Base-by-base conservation (phyloP, 2,797 vertebrate species). In the Enteromius trimaculatus region DNA sequence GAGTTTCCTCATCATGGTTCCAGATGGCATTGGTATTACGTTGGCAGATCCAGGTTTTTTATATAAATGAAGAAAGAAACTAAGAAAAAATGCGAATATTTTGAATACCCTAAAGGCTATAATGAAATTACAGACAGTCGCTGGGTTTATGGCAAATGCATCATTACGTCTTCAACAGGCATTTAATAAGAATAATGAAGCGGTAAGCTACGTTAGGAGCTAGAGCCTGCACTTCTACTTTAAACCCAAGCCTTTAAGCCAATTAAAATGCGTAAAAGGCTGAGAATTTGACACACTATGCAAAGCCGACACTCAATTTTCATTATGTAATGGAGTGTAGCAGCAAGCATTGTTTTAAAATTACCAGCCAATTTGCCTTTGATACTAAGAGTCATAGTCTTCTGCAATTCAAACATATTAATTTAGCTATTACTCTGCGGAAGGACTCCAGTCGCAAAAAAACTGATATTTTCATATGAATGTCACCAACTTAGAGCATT, bases 291-390 rank as follows among this genome's bases (percentile, higher is more conserved):
- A 79, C 64, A 79, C 77, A 26, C 29, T 68, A 11, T 39, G 77
- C 77, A 53, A 55, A 79, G 31, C 64, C 31, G 21, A 39, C 14
- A 26, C 47, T 66, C 21, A 53, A 53, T 80, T 81, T 81, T 71
- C 39, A 49, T 64, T n/a, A 58, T 31, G 55, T 75, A 77, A 77
- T 77, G 49, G 49, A 68, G 47, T 69, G 62, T 42, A 69, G 17
- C 49, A 77, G 58, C 39, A 34, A 55, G 64, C 37, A 44, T 77
- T 83, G 49, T 69, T 77, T 53, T 44, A 44, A 80, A 77, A 82
- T 77, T 14, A 55, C 37, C 51, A 68, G 34, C 37, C 34, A 68
- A n/a, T 55, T 77, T 70, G 39, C 26, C 21, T 47, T 77, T 51
- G 16, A 64, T 65, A 75, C 26, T 39, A 42, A 75, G 31, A 81